Base-by-base conservation (phyloP, 2,888 invertebrate species). In the Helicoverpa assulta region DNA sequence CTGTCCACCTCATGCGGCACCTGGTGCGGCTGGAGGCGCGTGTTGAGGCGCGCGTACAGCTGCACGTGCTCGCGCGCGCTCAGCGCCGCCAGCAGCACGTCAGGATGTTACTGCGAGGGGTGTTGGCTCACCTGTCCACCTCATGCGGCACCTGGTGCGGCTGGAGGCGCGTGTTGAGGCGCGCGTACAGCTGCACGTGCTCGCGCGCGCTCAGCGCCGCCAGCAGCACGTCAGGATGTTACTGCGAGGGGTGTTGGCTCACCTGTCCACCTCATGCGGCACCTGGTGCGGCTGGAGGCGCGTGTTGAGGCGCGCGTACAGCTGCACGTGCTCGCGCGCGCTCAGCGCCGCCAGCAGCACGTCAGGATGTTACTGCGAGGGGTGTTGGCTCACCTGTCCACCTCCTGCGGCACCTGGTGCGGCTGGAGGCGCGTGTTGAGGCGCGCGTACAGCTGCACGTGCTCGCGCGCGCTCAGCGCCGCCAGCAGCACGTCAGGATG, bases 1-100 rank as follows among this genome's bases (percentile, higher is more conserved):
- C 94, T 95, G 19, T 96, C 93, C 0, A 97, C 96, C 78, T 96
- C 96, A 0, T 88, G 90, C 50, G 86, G 84, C 57, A 96, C 93
- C 0, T 92, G 88, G 0, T 83, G 85, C 0, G 73, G 8, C 70
- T 80, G 8, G 75, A 84, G 58, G 5, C 88, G 86, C 75, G 92
- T 91, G 88, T 97, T 97, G n/a, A 97, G 94, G 76, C 96, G 96
- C 0, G 97, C 97, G 88, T 98, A 98, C 78, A 98, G 96, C 76
- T 96, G 92, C 73, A 99, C 93, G 88, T 99, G 99, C 85, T 99
- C 98, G 37, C 97, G 94, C 0, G 99, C 97, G 0, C 98, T 98
- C 75, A 98, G 86, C 70, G 93, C 93, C 67, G 96, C 96, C 82
- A 97, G 95, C 12, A 99, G 96, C 63, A 99, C 98, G 93, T 99